Conservation (phyloP, 2,797 vertebrate species). For the Meriones psammophilus region DNA sequence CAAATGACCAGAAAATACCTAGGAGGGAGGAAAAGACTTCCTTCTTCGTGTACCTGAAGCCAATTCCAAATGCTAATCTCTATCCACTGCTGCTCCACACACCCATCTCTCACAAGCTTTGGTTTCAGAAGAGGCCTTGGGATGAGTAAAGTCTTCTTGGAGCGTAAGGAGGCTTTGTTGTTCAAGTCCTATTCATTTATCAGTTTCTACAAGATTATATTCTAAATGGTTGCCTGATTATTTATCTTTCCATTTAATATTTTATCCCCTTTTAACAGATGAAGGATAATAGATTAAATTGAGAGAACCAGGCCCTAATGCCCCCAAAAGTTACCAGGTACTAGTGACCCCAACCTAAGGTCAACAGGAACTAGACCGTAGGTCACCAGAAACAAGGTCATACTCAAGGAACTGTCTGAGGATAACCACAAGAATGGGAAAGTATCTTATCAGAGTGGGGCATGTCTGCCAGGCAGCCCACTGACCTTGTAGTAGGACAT, state of each 20-base stretch:
- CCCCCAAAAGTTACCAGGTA: too few relatives aligned
- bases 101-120: background rate
- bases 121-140: background rate
- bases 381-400: too few relatives aligned
- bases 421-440: too few relatives aligned
- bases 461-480: too few relatives aligned
- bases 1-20: background rate
- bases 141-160: background rate
- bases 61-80: background rate
- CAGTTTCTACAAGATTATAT: background rate
- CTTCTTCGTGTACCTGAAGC: background rate
- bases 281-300: background rate
- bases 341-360: too few relatives aligned
- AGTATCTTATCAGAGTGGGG: too few relatives aligned
- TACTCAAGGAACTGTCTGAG: too few relatives aligned
- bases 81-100: background rate
- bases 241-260: background rate
- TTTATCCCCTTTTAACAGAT: background rate
- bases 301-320: too few relatives aligned
- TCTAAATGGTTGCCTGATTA: background rate
- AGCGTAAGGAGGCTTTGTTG: background rate
- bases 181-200: background rate
- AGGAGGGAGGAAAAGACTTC: background rate
- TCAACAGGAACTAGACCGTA: too few relatives aligned
- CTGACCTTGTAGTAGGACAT: too few relatives aligned